Conservation (phyloP, 2,113 vertebrate genomes). For the Pelodiscus sinensis region DNA sequence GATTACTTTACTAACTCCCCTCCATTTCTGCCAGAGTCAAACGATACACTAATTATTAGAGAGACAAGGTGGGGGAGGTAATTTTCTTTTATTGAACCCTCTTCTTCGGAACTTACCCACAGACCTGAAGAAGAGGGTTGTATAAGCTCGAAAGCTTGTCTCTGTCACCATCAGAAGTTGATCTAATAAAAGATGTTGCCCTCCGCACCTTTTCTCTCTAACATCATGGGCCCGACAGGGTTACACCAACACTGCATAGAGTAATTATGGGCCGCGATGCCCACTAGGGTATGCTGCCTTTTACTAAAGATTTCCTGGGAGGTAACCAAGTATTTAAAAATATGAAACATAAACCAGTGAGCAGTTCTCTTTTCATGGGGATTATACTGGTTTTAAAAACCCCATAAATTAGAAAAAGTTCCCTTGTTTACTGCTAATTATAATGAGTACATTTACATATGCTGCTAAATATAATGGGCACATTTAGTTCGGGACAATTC, state of each 20-base stretch:
- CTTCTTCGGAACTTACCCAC: not conserved
- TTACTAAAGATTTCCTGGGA: not conserved
- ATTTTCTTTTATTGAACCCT: not conserved
- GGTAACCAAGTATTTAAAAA: not conserved
- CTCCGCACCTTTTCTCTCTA: not conserved
- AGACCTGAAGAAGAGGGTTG: too few relatives aligned
- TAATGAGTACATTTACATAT: accelerated
- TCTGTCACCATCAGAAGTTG: not conserved
- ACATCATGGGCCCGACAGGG: not conserved
- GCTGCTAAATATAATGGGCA: not conserved
- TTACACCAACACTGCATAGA: too few relatives aligned
- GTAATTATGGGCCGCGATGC: not conserved
- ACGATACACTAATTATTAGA: not conserved
- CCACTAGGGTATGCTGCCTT: not conserved
- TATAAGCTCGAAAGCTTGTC: too few relatives aligned
- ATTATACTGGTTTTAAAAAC: not conserved
- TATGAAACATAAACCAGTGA: not conserved
- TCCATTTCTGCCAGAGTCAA: not conserved
- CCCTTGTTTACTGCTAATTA: not conserved
- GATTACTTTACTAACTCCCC: not conserved
- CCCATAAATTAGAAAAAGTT: not conserved
- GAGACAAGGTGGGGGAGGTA: not conserved
- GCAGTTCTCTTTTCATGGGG: not conserved
- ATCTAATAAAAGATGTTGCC: not conserved
- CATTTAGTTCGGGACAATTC: accelerated